Conservation (phyloP, 1,140 invertebrate species). For the Pseudomyrmex sp. region DNA sequence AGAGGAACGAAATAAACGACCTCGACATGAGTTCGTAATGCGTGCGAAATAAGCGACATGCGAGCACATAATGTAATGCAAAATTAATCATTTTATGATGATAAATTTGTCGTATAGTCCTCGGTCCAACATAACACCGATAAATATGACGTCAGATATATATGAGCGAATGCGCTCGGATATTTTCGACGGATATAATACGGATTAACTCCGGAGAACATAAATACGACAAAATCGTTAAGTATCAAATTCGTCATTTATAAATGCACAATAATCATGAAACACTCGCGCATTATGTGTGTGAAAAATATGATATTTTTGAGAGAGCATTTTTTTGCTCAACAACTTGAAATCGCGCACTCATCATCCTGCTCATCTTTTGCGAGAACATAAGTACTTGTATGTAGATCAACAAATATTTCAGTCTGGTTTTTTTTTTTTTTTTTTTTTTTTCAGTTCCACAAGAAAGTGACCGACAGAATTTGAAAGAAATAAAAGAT, state of each 20-base stretch:
- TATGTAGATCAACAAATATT: neutral
- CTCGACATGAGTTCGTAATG: slow-evolving; percentile 13
- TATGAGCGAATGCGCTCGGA: neutral
- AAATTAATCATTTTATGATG: slow-evolving; percentile 28
- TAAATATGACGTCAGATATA: slow-evolving; percentile 24
- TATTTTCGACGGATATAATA: slow-evolving; percentile 21
- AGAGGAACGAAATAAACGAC: slow-evolving; percentile 14
- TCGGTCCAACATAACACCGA: neutral
- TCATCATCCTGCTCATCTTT: no score
- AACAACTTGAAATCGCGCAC: neutral
- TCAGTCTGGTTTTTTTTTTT: neutral
- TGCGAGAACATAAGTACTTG: neutral
- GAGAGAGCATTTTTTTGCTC: neutral
- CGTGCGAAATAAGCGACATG: slow-evolving; percentile 15
- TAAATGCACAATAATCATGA: slow-evolving; percentile 11
- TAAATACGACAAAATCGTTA: slow-evolving; percentile 4
- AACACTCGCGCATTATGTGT: neutral
- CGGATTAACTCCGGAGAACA: neutral
- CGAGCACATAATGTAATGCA: slow-evolving; percentile 17
- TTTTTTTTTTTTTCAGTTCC: neutral
- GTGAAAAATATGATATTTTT: neutral
- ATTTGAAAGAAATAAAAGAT: no score
- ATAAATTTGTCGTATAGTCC: slow-evolving; percentile 13
- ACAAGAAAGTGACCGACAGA: no score
- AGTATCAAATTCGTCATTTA: neutral